Percentiles rank a stretch among this genome's conserved stretches.
Conservation (phyloP, 2,888 invertebrate species). For the Plebejus melissa region DNA sequence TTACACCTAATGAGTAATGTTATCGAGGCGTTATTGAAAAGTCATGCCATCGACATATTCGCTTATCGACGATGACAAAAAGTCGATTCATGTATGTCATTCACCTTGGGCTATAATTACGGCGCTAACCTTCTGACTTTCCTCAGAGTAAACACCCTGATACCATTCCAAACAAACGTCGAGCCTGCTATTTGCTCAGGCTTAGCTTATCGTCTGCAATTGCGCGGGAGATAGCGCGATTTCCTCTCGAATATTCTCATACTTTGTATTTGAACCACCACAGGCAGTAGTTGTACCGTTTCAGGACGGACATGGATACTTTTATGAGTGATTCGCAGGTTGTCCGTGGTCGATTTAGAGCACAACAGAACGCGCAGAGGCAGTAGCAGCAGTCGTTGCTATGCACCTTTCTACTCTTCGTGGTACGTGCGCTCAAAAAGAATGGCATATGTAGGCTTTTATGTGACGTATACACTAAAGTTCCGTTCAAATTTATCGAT, state of each 20-base stretch:
- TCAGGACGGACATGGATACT: slow-evolving; percentile 62
- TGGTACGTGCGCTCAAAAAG: slow-evolving; percentile 52
- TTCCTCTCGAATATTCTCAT: slow-evolving; percentile 29
- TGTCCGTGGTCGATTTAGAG: slow-evolving; percentile 56
- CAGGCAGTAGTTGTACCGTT: slow-evolving; percentile 70
- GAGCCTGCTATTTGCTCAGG: slow-evolving; percentile 45
- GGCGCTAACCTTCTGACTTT: slow-evolving; percentile 45
- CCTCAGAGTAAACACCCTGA: slow-evolving; percentile 37
- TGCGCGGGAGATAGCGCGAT: slow-evolving; percentile 29
- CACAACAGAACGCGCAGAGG: slow-evolving; percentile 61
- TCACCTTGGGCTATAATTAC: not conserved
- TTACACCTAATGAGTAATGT: not conserved
- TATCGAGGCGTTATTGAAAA: not conserved
- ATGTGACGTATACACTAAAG: slow-evolving; percentile 31
- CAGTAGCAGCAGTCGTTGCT: slow-evolving; percentile 56
- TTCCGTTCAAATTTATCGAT: slow-evolving; percentile 18
- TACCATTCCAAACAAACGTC: slow-evolving; percentile 45
- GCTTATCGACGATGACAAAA: slow-evolving; percentile 11
- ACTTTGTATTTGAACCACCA: slow-evolving; percentile 68
- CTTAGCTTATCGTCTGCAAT: slow-evolving; percentile 40
- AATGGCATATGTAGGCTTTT: slow-evolving; percentile 75
- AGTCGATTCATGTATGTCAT: slow-evolving; percentile 16
- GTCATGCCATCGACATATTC: not conserved
- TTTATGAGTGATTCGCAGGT: slow-evolving; percentile 62
- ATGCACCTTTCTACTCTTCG: slow-evolving; percentile 65